Conservation (phyloP, 2,797 vertebrate genomes). For the Eidolon dupreanum region DNA sequence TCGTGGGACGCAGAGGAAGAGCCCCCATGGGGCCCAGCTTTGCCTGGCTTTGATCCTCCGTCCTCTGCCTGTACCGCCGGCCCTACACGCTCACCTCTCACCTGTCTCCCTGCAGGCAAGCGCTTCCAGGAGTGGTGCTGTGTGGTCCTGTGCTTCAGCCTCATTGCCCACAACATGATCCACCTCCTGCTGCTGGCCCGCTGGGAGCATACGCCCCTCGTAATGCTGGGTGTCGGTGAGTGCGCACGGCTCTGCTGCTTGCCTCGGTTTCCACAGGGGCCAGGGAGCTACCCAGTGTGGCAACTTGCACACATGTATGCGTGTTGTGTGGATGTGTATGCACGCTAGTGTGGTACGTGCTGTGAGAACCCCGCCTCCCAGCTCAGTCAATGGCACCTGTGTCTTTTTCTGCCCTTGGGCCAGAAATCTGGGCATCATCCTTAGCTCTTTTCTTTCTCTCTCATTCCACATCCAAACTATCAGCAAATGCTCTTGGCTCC, state of each 20-base stretch:
- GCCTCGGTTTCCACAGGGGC: neutral
- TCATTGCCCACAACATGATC: slow-evolving; percentile 95
- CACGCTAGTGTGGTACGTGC: accelerated
- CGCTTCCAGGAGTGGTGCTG: slow-evolving; percentile 96
- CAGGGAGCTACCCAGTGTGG: neutral
- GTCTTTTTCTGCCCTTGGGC: neutral
- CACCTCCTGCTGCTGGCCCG: slow-evolving; percentile 94
- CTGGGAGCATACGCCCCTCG: slow-evolving; percentile 91
- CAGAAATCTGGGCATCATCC: neutral
- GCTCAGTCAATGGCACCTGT: neutral
- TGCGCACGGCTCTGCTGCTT: neutral
- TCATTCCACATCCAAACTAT: neutral
- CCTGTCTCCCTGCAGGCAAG: slow-evolving; percentile 89
- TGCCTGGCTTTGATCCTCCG: neutral
- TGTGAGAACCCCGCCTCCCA: neutral
- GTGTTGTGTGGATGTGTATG: accelerated
- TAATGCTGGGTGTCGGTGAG: slow-evolving; percentile 93
- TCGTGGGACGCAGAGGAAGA: neutral
- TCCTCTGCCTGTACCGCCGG: accelerated
- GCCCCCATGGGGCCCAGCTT: neutral
- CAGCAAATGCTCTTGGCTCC: neutral
- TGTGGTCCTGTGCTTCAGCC: slow-evolving; percentile 95
- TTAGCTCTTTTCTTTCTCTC: neutral
- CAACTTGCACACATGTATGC: accelerated
- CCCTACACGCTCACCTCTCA: accelerated